phyloP scores from a whole-genome alignment of 2,888 invertebrate genomes.

The Parelbella ahira region DNA sequence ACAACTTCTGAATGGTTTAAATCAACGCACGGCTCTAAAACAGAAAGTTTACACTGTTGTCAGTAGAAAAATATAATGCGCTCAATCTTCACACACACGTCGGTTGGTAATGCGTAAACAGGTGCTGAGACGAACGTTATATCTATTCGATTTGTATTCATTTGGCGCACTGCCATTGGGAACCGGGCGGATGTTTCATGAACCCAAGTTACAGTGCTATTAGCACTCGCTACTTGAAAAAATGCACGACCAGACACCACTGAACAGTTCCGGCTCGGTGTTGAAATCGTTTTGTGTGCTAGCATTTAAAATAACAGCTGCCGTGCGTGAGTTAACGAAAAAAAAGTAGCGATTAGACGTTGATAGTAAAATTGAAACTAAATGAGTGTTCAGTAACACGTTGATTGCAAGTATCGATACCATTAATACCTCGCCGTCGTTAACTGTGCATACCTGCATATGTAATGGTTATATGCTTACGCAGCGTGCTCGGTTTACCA shows the following conservation, averaged over 20 bases:
- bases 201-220: conserved; percentile 1
- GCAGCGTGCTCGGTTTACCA: background rate
- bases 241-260: too few species aligned
- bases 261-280: background rate
- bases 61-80: conserved; percentile 11
- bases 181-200: conserved; percentile 28
- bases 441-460: conserved; percentile 19
- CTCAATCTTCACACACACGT: conserved; percentile 6
- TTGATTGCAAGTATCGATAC: conserved; percentile 14
- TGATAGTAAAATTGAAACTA: conserved; percentile 16
- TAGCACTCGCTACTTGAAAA: conserved; percentile 4
- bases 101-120: conserved; percentile 21
- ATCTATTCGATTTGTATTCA: conserved; percentile 27
- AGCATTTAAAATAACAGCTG: too few species aligned
- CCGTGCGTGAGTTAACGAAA: too few species aligned
- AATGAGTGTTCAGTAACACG: conserved; percentile 14
- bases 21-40: conserved; percentile 10
- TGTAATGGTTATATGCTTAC: conserved; percentile 18
- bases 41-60: conserved; percentile 10
- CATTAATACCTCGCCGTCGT: conserved; percentile 10
- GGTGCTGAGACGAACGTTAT: conserved; percentile 20
- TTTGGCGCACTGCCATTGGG: conserved; percentile 32
- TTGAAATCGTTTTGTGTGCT: conserved; percentile 1
- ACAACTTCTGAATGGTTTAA: conserved; percentile 1
- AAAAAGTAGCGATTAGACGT: too few species aligned